Evolutionary conservation across 2,888 invertebrate species (phyloP).

Genomic region (Platycheirus albimanus): DNA sequence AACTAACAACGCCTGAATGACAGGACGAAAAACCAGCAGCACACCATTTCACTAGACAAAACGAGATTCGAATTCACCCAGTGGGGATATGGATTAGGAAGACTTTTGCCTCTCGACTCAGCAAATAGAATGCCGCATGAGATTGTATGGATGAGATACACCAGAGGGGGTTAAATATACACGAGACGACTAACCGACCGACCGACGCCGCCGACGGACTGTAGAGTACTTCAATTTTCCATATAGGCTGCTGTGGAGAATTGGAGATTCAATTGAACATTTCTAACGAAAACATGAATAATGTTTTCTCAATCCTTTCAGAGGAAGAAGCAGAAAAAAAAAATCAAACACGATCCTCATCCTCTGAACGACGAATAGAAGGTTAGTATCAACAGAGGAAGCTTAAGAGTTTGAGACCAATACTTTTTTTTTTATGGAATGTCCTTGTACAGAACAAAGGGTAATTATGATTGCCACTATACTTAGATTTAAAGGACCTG

Average conservation of each 20-base stretch:
- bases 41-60: slow-evolving; percentile 26
- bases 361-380: slow-evolving; percentile 40
- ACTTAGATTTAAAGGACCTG: too few relatives aligned
- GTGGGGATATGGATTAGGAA: slow-evolving; percentile 57
- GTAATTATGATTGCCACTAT: not conserved
- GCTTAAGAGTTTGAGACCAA: not conserved
- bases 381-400: slow-evolving; percentile 46
- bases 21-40: slow-evolving; percentile 23
- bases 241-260: slow-evolving; percentile 55
- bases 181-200: not conserved
- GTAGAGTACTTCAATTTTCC: too few relatives aligned
- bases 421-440: slow-evolving; percentile 18
- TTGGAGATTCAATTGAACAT: slow-evolving; percentile 62
- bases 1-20: slow-evolving; percentile 67
- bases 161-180: not conserved
- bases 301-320: slow-evolving; percentile 59
- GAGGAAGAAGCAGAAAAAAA: too few relatives aligned
- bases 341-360: slow-evolving; percentile 31
- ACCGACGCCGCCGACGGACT: too few relatives aligned
- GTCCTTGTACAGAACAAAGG: not conserved
- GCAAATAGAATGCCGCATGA: slow-evolving; percentile 29
- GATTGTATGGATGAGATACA: not conserved
- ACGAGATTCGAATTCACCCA: slow-evolving; percentile 20
- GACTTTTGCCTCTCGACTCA: slow-evolving; percentile 23
- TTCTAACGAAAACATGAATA: slow-evolving; percentile 68